A percentile compares a stretch with the other conserved stretches of the same genome.
These are phyloP conservation scores for Lysandra bellargus DNA, from an alignment of 2,888 invertebrate species.

Conservation along the genomic window DNA sequence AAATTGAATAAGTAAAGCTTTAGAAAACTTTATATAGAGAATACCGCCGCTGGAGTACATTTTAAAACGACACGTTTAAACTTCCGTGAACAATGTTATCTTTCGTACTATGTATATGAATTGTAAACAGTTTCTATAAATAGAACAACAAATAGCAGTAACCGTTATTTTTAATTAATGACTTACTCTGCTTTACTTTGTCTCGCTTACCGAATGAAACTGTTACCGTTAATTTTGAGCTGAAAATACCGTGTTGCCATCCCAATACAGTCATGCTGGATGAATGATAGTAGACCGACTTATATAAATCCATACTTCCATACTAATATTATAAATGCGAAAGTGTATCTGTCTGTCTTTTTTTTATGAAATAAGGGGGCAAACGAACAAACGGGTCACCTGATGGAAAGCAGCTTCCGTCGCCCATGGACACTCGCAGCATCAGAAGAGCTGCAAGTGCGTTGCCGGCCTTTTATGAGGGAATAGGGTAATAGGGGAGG, in stretches of 20 bases:
- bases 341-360: no score
- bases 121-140: background rate
- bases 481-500: no score
- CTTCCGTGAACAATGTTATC: background rate
- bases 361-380: no score
- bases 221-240: background rate
- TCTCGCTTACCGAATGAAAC: background rate
- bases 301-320: no score
- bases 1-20: background rate
- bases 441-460: no score
- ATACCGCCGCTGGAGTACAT: background rate
- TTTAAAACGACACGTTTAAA: background rate
- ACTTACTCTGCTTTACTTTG: background rate
- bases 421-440: no score
- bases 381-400: no score
- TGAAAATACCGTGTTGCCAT: background rate
- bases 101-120: background rate
- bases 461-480: no score
- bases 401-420: no score
- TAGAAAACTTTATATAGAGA: background rate
- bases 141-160: background rate
- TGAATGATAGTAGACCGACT: no score
- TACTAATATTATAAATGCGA: no score
- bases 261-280: no score
- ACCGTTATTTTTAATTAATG: background rate